phyloP scores from a whole-genome alignment of 2,888 invertebrate genomes.

The Busseola fusca region DNA sequence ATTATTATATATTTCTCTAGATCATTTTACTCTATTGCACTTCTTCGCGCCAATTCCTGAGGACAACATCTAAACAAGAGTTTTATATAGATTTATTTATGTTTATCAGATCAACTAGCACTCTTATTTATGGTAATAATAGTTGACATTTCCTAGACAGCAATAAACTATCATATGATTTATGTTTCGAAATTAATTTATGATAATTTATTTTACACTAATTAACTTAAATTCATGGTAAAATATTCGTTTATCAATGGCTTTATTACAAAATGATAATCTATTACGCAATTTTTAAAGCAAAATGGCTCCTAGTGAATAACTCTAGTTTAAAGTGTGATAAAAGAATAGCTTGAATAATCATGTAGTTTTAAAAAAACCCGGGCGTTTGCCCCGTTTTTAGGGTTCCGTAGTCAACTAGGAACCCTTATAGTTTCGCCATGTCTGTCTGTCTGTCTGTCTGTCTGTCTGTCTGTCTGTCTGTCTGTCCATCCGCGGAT shows the following conservation, averaged over 20 bases:
- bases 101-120: not conserved
- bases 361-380: not conserved
- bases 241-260: conserved; percentile 34
- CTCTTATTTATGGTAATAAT: not conserved
- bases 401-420: too few relatives aligned
- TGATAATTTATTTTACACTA: conserved; percentile 26
- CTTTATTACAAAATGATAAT: conserved; percentile 15
- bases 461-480: not conserved
- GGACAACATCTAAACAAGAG: not conserved
- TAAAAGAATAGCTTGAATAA: not conserved
- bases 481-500: not conserved
- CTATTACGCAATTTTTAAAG: not conserved
- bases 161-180: conserved; percentile 18
- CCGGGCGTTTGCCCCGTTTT: too few relatives aligned
- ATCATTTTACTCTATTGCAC: not conserved
- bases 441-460: too few relatives aligned
- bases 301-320: not conserved
- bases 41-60: not conserved
- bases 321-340: not conserved
- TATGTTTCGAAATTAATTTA: conserved; percentile 18
- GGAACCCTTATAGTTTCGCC: too few relatives aligned
- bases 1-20: not conserved
- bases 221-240: conserved; percentile 30
- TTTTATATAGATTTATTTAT: not conserved
- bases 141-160: conserved; percentile 17